Evolutionary conservation across 37 sponge, comb jelly and placozoan species (phyloP).

Genomic region (Halichondria panicea): DNA sequence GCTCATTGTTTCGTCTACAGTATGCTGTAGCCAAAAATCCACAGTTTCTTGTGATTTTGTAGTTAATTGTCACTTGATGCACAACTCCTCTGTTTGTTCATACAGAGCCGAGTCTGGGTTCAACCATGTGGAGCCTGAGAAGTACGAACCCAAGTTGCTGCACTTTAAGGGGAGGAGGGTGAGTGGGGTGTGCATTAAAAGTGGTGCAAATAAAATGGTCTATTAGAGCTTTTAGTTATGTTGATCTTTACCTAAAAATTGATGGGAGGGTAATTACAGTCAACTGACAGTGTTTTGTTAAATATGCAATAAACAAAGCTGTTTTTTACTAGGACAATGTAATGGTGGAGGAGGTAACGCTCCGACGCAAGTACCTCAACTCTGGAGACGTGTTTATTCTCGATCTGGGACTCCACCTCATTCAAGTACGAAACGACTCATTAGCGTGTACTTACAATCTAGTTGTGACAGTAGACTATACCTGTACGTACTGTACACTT

Average conservation of each 20-base stretch:
- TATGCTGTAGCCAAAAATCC: no score
- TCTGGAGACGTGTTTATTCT: conserved; percentile 57
- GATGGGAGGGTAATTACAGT: no score
- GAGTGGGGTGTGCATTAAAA: no score
- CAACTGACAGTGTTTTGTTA: neutral
- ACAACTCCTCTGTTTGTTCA: neutral
- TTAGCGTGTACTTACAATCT: neutral
- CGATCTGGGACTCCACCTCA: conserved; percentile 38
- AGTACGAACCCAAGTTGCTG: conserved; percentile 41
- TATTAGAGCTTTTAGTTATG: no score
- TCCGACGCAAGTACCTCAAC: conserved; percentile 32
- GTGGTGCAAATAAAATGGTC: no score
- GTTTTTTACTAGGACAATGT: conserved; percentile 17
- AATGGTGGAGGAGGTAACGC: conserved; percentile 19
- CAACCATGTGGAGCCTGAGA: conserved; percentile 43
- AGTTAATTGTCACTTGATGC: no score
- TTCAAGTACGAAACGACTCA: conserved; percentile 26
- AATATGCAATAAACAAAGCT: neutral
- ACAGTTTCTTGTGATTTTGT: no score
- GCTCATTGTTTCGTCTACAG: no score
- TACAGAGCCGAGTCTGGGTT: conserved; percentile 48
- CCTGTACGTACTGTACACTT: no score
- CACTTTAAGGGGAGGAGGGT: conserved; percentile 46
- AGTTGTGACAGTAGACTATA: neutral
- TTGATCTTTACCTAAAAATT: neutral